phyloP scores from a whole-genome alignment of 2,113 vertebrate genomes.

The Cochlearius cochlearius region DNA sequence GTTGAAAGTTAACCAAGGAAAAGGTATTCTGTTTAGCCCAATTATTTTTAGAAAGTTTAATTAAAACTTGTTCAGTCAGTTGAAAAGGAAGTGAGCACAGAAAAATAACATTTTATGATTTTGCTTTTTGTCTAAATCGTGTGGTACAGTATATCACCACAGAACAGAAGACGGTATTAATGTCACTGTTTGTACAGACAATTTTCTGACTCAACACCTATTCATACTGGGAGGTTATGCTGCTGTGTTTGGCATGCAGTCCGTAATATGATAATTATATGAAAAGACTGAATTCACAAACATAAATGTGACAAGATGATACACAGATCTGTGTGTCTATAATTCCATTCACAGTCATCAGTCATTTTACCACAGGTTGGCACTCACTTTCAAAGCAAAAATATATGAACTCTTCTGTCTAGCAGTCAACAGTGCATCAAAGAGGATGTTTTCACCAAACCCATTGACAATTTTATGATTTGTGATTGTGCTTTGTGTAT shows the following conservation, averaged over 20 bases:
- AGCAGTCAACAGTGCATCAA: background rate
- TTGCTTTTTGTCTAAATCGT: background rate
- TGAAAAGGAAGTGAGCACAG: background rate
- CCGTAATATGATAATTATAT: background rate
- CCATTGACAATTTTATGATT: rapidly evolving
- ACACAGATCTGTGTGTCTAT: background rate
- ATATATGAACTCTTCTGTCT: background rate
- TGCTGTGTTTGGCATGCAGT: background rate
- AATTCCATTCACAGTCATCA: background rate
- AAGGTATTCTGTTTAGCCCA: background rate
- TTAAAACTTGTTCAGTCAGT: background rate
- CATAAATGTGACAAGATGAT: background rate
- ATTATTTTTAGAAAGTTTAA: slow-evolving; percentile 4
- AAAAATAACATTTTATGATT: background rate
- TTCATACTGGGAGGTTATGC: background rate
- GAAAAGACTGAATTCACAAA: background rate
- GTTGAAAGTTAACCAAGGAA: background rate
- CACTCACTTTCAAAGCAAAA: background rate
- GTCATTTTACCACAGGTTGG: background rate
- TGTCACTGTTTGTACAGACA: background rate
- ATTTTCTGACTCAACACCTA: background rate
- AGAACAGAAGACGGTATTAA: background rate
- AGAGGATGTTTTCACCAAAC: background rate
- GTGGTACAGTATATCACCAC: background rate
- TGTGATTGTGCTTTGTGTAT: background rate